Evolutionary conservation across 2,888 invertebrate genomes (phyloP).

Genomic region (Tanaodytes sp.): DNA sequence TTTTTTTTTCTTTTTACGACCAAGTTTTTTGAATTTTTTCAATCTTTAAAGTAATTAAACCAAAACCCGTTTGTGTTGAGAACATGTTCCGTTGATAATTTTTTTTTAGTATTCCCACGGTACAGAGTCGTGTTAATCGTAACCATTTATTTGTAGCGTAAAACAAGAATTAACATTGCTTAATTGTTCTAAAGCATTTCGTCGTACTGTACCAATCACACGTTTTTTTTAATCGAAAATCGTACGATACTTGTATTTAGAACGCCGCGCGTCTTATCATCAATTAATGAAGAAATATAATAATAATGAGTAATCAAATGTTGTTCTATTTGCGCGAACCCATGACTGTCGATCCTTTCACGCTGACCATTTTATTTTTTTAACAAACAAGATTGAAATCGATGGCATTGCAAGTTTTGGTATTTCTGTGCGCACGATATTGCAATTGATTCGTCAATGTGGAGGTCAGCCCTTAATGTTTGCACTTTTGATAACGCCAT

Average conservation of each 20-base stretch:
- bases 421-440: too few species aligned
- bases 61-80: too few species aligned
- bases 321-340: constrained; percentile 66
- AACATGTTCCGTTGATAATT: too few species aligned
- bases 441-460: too few species aligned
- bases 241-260: constrained; percentile 67
- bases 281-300: constrained; percentile 64
- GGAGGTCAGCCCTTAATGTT: too few species aligned
- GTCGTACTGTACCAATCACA: constrained; percentile 55
- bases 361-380: too few species aligned
- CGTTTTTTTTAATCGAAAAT: constrained; percentile 61
- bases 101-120: not conserved
- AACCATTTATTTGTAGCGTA: not conserved
- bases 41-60: constrained; percentile 9
- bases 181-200: constrained; percentile 12
- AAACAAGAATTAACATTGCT: not conserved
- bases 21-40: constrained; percentile 16
- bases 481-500: too few species aligned
- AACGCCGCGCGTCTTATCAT: constrained; percentile 63
- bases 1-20: constrained; percentile 13
- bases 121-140: not conserved
- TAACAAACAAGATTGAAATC: too few species aligned
- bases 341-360: constrained; percentile 26
- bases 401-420: too few species aligned
- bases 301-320: constrained; percentile 63